Conservation (phyloP, 2,888 invertebrate species). For the Nephrotoma guestfalica region DNA sequence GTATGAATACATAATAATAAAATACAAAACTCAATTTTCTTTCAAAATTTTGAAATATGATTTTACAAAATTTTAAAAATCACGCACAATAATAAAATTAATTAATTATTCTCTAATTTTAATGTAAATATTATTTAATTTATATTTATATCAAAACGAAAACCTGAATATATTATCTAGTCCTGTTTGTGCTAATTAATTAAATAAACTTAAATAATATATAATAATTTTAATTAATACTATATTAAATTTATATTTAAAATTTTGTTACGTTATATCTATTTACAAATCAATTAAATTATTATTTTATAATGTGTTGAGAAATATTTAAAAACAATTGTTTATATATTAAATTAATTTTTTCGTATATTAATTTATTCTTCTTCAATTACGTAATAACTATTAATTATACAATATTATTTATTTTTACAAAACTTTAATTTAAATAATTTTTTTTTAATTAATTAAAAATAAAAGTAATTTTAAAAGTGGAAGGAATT, state of each 20-base stretch:
- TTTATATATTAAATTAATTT: neutral
- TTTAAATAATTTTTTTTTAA: neutral
- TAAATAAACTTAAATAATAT: neutral
- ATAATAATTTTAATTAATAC: neutral
- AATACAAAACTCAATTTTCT: neutral
- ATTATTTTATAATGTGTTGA: neutral
- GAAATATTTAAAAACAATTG: neutral
- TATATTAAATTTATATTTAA: neutral
- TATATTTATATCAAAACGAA: neutral
- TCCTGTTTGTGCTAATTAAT: neutral
- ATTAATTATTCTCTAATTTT: neutral
- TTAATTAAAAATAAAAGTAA: neutral
- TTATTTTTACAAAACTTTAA: neutral
- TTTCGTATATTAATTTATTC: neutral
- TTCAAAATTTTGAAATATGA: neutral
- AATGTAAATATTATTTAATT: neutral
- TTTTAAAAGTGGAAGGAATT: neutral
- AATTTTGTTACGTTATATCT: neutral
- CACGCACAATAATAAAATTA: neutral
- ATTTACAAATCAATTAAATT: neutral
- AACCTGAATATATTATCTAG: neutral
- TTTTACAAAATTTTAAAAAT: neutral
- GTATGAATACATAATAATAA: neutral
- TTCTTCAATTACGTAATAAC: neutral
- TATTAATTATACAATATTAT: neutral